Base-by-base conservation (phyloP, 2,797 vertebrate genomes). In the Dendrocincla fuliginosa region DNA sequence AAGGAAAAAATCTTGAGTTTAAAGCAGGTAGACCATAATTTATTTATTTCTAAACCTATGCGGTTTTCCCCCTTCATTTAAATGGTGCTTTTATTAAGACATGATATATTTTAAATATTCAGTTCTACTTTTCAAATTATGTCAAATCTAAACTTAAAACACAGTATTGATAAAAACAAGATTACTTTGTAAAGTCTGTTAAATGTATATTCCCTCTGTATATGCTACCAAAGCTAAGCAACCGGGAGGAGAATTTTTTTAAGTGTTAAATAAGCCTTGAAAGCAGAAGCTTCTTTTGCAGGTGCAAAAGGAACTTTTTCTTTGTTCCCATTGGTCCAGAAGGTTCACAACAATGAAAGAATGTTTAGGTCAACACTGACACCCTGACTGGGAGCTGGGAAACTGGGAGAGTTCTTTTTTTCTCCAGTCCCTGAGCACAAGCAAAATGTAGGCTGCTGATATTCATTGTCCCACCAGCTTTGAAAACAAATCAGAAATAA, bases 241-340 rank as follows among this genome's bases (percentile, higher is more conserved):
- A 76, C 33, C 47, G 30, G 35, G 35, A 80, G n/a, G 35, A 82
- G 30, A 79, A 27, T 56, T 83, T 81, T 89, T n/a, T 65, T 2
- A 75, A 64, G 30, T 56, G 15, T 74, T 87, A 89, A 81, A 57
- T 55, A 76, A 80, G 35, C 27, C 55, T 57, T 35, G 74, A 95
- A 84, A 94, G 24, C 37, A 76, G 69, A 50, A 84, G 77, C 42
- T 76, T 82, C 76, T 83, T 92, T 71, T 81, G 74, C 68, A 93
- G 74, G 60, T 95, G 84, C 56, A 87, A 68, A 79, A 90, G 63
- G 33, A 79, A 59, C 16, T 19, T 80, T 8, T 83, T 49, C 35
- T 78, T 88, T 74, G 23, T 87, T 90, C 79, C 59, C 44, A 32
- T 18, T 77, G 76, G 44, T 87, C 42, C 59, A 64, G 59, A 16